Evolutionary conservation across 1,140 invertebrate genomes (phyloP).

Genomic region (Drepana arcuata): DNA sequence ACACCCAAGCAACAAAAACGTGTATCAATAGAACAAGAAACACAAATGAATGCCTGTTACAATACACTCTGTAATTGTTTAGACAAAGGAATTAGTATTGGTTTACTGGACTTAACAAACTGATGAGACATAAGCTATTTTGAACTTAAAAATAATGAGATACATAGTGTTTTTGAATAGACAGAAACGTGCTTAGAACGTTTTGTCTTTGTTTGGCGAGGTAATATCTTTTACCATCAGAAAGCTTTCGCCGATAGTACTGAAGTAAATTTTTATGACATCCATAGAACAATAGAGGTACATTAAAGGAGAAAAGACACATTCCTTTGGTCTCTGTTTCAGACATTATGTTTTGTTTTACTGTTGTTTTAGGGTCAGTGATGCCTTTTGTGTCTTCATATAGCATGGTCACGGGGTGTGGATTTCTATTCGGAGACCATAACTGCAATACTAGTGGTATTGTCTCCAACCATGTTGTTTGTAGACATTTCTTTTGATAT

Average conservation of each 20-base stretch:
- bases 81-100: conserved; percentile 38
- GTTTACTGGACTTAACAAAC: conserved; percentile 3
- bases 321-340: conserved; percentile 37
- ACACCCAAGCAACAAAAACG: conserved; percentile 56
- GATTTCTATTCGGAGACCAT: conserved; percentile 22
- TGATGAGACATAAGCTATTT: background rate
- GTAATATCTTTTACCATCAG: conserved; percentile 45
- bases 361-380: conserved; percentile 55
- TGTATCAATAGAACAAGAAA: conserved; percentile 60
- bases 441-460: conserved; percentile 35
- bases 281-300: conserved; percentile 39
- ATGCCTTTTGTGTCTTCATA: too few species aligned
- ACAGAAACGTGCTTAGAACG: background rate
- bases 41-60: conserved; percentile 60
- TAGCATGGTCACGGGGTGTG: too few species aligned
- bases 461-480: conserved; percentile 38
- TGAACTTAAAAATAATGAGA: background rate
- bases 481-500: conserved; percentile 35
- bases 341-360: conserved; percentile 32
- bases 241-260: conserved; percentile 53
- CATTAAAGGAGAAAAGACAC: conserved; percentile 46
- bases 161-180: too few species aligned
- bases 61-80: conserved; percentile 64
- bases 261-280: conserved; percentile 64
- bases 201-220: too few species aligned